Conservation (phyloP, 2,797 vertebrate species). For the Acanthis flammea region DNA sequence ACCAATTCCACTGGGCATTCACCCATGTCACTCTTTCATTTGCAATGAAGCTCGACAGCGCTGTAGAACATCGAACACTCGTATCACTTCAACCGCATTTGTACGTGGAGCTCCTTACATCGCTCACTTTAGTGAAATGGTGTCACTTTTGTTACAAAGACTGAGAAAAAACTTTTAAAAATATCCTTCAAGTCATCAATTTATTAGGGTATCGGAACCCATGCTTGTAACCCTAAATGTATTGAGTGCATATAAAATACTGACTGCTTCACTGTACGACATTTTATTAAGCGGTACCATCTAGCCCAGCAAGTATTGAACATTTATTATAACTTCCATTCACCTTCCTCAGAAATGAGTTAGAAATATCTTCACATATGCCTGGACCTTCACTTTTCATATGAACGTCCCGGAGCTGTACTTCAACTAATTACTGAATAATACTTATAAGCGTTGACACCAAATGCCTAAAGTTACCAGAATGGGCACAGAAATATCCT, state of each 20-base stretch:
- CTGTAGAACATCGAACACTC: accelerated
- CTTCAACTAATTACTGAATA: background rate
- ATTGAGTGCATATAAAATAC: background rate
- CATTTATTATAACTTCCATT: background rate
- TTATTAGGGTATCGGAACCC: background rate
- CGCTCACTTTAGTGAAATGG: background rate
- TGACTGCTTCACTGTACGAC: background rate
- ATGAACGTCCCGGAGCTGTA: background rate
- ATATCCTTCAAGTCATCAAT: background rate
- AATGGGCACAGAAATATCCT: background rate
- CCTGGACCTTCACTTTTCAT: background rate
- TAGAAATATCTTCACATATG: background rate
- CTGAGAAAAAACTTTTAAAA: background rate
- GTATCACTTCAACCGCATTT: accelerated
- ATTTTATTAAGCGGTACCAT: background rate
- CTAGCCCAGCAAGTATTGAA: background rate
- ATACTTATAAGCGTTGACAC: background rate
- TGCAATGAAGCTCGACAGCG: background rate
- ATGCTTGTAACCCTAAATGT: background rate
- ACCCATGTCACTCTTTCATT: background rate
- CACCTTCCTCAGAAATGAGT: background rate
- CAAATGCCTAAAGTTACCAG: background rate
- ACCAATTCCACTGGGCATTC: background rate
- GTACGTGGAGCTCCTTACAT: background rate
- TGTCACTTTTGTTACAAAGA: background rate